These are phyloP conservation scores for Drosophila tsacasi DNA, from an alignment of 1,140 invertebrate genomes.

Conservation along the genomic window DNA sequence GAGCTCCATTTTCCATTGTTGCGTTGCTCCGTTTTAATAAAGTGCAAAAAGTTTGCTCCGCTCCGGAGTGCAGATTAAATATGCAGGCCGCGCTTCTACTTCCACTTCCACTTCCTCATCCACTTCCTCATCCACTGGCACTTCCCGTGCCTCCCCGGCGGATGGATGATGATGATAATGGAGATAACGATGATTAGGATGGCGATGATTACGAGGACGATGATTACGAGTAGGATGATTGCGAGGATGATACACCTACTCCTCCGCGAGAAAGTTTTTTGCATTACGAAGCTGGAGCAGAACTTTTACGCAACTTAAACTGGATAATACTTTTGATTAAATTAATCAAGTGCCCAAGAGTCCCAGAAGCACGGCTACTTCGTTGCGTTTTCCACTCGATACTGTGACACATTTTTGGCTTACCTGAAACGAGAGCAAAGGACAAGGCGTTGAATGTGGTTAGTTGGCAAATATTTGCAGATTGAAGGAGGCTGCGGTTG, in stretches of 20 bases:
- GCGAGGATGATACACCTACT: background rate
- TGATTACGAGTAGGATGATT: conserved; percentile 3
- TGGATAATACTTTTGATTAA: conserved; percentile 64
- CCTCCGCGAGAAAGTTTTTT: conserved; percentile 42
- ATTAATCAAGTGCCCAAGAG: conserved; percentile 54
- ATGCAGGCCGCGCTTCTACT: conserved; percentile 53
- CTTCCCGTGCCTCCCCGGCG: background rate
- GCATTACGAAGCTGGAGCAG: conserved; percentile 46
- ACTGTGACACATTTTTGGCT: conserved; percentile 10
- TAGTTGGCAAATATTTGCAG: background rate
- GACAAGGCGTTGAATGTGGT: background rate
- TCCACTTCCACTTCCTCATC: background rate
- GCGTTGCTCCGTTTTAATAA: conserved; percentile 50
- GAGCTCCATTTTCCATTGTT: conserved; percentile 32
- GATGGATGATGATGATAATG: conserved; percentile 37
- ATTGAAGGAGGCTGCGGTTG: background rate
- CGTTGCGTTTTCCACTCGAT: background rate
- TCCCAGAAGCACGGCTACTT: conserved; percentile 4
- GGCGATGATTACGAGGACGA: conserved; percentile 16
- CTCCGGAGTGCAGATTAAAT: conserved; percentile 76
- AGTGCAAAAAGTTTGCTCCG: conserved; percentile 62
- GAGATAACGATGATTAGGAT: conserved; percentile 53
- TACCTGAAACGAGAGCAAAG: conserved; percentile 32
- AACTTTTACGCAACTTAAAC: conserved; percentile 45
- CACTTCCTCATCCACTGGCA: background rate